Percentiles rank a stretch among this genome's conserved stretches.
phyloP scores from a whole-genome alignment of 2,113 vertebrate species.

The Lethenteron camtschaticum region DNA sequence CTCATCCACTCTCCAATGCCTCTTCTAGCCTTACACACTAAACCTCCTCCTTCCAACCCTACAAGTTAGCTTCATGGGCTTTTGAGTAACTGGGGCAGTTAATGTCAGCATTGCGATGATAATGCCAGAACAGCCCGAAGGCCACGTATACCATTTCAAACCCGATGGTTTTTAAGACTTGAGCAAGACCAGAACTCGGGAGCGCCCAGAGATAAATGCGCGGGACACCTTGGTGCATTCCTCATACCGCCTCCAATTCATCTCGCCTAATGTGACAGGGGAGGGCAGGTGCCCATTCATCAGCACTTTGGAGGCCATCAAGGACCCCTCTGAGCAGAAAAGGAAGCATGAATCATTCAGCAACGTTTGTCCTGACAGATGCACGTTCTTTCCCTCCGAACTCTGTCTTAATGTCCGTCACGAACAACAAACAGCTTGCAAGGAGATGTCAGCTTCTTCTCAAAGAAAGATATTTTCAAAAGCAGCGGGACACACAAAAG shows the following conservation, averaged over 20 bases:
- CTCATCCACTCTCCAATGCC: background rate
- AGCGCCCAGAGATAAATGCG: conserved; percentile 2
- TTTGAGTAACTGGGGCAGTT: background rate
- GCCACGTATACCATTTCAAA: background rate
- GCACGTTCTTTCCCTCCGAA: background rate
- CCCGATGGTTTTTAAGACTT: background rate
- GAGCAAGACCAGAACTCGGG: background rate
- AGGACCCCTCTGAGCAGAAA: background rate
- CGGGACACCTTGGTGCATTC: background rate
- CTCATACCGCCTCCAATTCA: conserved; percentile 1
- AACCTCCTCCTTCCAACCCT: background rate
- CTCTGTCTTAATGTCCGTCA: conserved; percentile 1
- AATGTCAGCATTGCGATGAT: background rate
- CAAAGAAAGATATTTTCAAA: too few species aligned
- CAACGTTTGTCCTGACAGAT: conserved; percentile 6
- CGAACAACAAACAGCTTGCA: too few species aligned
- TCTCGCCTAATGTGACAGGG: conserved; percentile 3
- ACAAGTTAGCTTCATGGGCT: background rate
- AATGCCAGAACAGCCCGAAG: conserved; percentile 3
- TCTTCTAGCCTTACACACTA: background rate
- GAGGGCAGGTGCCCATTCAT: conserved; percentile 2
- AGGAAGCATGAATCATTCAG: conserved; percentile 6
- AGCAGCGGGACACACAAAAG: too few species aligned
- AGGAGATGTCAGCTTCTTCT: too few species aligned
- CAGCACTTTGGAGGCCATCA: background rate